Evolutionary conservation across 2,888 invertebrate species (phyloP).

Genomic region (Acronicta aceris): DNA sequence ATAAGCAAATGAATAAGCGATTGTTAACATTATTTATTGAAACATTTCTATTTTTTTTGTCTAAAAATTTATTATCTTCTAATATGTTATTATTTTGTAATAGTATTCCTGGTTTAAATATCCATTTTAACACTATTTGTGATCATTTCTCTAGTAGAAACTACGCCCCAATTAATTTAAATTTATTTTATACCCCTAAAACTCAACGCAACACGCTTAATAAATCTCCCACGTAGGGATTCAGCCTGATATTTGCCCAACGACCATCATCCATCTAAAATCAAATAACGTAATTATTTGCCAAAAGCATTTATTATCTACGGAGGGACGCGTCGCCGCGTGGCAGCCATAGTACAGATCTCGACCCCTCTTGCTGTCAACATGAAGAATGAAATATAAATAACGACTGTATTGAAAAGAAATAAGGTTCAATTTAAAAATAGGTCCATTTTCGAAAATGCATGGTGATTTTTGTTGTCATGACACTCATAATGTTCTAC

Average conservation of each 20-base stretch:
- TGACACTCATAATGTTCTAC: slow-evolving; percentile 33
- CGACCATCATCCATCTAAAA: slow-evolving; percentile 87
- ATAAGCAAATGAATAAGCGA: too few species aligned
- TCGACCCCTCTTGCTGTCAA: slow-evolving; percentile 41
- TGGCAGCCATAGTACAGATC: slow-evolving; percentile 67
- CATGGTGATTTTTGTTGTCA: slow-evolving; percentile 28
- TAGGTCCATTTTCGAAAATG: slow-evolving; percentile 1
- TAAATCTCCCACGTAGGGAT: slow-evolving; percentile 80
- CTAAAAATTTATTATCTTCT: too few species aligned
- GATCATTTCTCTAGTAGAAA: too few species aligned
- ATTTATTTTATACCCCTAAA: slow-evolving; percentile 43
- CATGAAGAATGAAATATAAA: slow-evolving; percentile 11
- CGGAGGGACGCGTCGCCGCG: slow-evolving; percentile 81
- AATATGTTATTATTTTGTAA: too few species aligned
- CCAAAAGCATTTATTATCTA: slow-evolving; percentile 87
- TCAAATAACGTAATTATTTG: slow-evolving; percentile 88
- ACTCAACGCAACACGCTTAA: slow-evolving; percentile 59
- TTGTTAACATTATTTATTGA: too few species aligned
- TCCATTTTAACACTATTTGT: too few species aligned
- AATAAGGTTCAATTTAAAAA: slow-evolving; percentile 13
- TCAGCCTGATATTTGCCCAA: slow-evolving; percentile 74
- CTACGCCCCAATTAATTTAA: slow-evolving; percentile 13
- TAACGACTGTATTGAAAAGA: neutral
- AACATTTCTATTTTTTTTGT: too few species aligned
- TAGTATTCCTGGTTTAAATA: too few species aligned